Percentiles rank a stretch among this genome's conserved stretches.
Evolutionary conservation across 2,797 vertebrate species (phyloP).

Genomic region (Lindbergichthys nudifrons): DNA sequence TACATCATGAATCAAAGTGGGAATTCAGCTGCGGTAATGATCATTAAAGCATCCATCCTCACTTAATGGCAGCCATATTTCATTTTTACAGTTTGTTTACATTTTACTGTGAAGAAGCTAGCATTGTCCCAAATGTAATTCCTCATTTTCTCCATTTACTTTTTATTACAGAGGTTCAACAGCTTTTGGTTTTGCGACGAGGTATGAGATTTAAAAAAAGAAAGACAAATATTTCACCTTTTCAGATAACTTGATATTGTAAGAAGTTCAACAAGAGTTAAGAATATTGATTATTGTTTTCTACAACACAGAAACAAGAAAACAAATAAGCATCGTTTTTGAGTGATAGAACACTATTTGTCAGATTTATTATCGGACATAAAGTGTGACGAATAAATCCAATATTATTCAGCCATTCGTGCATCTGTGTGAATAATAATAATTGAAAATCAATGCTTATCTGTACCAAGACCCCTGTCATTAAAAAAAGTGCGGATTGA

Average conservation of each 20-base stretch:
- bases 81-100: constrained; percentile 32
- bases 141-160: constrained; percentile 1
- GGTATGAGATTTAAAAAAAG: neutral
- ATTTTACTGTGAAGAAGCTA: neutral
- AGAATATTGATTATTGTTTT: neutral
- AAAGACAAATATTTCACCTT: neutral
- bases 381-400: neutral
- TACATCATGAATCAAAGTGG: constrained; percentile 7
- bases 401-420: neutral
- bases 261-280: neutral
- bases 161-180: neutral
- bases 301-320: neutral
- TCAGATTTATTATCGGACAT: neutral
- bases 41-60: constrained; percentile 16
- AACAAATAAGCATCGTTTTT: neutral
- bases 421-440: constrained; percentile 1
- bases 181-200: neutral
- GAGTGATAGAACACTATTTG: neutral
- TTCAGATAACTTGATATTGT: neutral
- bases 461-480: neutral
- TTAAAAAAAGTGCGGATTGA: constrained; percentile 39
- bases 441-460: constrained; percentile 33
- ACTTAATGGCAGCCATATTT: constrained; percentile 13
- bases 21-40: neutral
- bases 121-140: neutral